Evolutionary conservation across 2,888 invertebrate genomes (phyloP), one percentile per base, ranked within the genome.

Genomic region (Andrena trimmerana): DNA sequence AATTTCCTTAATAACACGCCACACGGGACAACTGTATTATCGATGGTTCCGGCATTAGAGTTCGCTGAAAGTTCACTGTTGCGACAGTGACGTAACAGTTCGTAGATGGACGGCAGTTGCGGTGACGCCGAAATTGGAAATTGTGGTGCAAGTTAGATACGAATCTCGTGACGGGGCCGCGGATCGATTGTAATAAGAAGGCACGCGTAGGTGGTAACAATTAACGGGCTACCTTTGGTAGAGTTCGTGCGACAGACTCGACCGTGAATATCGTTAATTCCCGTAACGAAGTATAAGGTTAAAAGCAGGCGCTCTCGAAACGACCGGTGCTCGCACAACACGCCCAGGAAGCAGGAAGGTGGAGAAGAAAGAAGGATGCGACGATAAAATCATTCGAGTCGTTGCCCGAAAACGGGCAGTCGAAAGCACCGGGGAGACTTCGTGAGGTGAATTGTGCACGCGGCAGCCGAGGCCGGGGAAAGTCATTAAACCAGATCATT

Each of bases 301-400:
- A 83, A 57, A 57, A 78, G 62, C 77, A 73, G 60, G 57, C 76
- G 76, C 48, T 88, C 73, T 78, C 80, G 88, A 74, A 82, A 86
- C 80, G 82, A 75, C 84, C 88, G 86, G 83, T 88, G 78, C 75
- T 74, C 59, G 36, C 42, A 5, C 42, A 24, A 63, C 83, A 73
- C 75, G 83, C 70, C 84, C 88, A 84, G 87, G 84, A 87, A 87
- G 87, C 67, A 84, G 86, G 88, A 89, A 87, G 90, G 84, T 83
- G 88, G 89, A 82, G 84, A 82, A 82, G 81, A 33, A 81, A 20
- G 78, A 76, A 91, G 88, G 89, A 88, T 84, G 82, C 77, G 85
- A 80, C 81, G 90, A 91, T 91, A 91, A 91, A 90, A 91, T 91
- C 89, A 81, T 84, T 72, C 79, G 83, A 89, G 88, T 89, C 90